Conservation (phyloP, 2,888 invertebrate species). For the Pasiphila rectangulata region DNA sequence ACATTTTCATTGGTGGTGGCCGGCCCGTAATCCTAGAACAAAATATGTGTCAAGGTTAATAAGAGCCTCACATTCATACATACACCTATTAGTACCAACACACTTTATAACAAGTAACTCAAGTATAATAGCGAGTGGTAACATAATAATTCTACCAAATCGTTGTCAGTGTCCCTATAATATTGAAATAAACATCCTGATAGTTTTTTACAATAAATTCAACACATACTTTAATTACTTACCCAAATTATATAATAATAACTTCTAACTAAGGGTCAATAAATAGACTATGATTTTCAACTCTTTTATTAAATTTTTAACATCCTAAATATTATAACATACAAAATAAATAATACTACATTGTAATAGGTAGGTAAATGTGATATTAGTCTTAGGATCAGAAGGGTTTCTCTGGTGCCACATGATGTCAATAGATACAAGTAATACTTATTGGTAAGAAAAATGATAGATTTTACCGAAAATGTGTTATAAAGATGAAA, state of each 20-base stretch:
- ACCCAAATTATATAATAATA: conserved; percentile 16
- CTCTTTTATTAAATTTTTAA: conserved; percentile 25
- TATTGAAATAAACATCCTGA: conserved; percentile 49
- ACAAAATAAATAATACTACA: not conserved
- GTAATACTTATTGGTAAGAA: no score
- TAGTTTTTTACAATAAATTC: conserved; percentile 23
- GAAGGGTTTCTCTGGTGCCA: no score
- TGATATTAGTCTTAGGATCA: no score
- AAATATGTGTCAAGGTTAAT: conserved; percentile 32
- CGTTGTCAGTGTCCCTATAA: no score
- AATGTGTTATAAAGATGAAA: no score
- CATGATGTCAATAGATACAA: no score
- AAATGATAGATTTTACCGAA: no score
- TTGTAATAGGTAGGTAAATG: no score
- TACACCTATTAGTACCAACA: not conserved
- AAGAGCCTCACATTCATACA: not conserved
- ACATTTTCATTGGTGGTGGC: conserved; percentile 78
- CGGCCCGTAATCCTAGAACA: conserved; percentile 79
- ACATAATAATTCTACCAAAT: no score
- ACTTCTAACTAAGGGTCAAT: conserved; percentile 26
- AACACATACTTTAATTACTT: conserved; percentile 13
- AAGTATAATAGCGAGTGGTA: no score
- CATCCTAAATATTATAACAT: not conserved
- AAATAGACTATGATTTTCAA: conserved; percentile 27
- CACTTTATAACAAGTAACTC: not conserved